These are phyloP conservation scores for Euschistus heros DNA, from an alignment of 1,140 invertebrate genomes.

Conservation along the genomic window DNA sequence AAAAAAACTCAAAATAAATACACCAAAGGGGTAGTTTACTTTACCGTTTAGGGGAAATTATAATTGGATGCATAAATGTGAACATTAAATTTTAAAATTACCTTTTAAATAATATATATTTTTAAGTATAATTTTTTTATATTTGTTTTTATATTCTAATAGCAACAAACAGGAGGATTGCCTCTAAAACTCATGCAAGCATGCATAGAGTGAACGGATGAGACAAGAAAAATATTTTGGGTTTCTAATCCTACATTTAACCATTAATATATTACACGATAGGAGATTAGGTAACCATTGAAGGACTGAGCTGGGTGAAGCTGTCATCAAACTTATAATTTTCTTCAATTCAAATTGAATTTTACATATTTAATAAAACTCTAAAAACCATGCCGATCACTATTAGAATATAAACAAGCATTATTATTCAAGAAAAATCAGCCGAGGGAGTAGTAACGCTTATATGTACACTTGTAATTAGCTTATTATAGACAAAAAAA, in stretches of 20 bases:
- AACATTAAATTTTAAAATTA: background rate
- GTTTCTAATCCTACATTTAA: slow-evolving; percentile 6
- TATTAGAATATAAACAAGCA: no score
- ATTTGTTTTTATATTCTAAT: no score
- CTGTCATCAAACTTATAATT: no score
- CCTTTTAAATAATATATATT: background rate
- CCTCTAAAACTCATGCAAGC: slow-evolving; percentile 12
- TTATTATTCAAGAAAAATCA: no score
- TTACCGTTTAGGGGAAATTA: background rate
- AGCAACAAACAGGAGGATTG: background rate
- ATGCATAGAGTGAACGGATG: slow-evolving; percentile 7
- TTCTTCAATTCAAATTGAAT: no score
- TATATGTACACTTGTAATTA: no score
- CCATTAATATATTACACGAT: slow-evolving; percentile 1
- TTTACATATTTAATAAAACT: no score
- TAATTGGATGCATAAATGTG: background rate
- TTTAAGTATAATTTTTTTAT: no score
- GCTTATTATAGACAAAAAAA: no score
- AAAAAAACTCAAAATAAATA: slow-evolving; percentile 16
- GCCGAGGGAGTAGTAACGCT: no score
- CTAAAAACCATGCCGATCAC: no score
- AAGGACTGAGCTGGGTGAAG: no score
- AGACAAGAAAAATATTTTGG: background rate
- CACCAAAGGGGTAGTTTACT: slow-evolving; percentile 8
- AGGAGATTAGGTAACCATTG: background rate